Base-by-base conservation (phyloP, 2,113 vertebrate species). In the Mesoclemmys tuberculata region DNA sequence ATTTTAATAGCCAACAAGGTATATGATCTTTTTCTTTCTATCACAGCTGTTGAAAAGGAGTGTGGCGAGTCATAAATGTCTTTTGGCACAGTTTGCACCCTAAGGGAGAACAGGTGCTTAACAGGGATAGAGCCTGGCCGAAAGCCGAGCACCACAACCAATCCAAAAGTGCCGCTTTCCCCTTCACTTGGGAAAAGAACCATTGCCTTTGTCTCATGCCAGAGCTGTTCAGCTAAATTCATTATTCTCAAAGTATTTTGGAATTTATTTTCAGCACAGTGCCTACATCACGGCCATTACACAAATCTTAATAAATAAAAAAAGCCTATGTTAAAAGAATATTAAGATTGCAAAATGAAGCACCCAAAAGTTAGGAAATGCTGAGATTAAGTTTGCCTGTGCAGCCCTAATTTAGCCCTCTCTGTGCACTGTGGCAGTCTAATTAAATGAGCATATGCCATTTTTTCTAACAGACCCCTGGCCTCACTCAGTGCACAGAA, bases 61-160 rank as follows among this genome's bases (percentile, higher is more conserved):
- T n/a, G 29, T 0, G 13, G 4, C 2, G 58, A 77, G 38, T 5
- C 35, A 4, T 3, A 4, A 0, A 2, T 10, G 6, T 1, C 24
- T 77, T 88, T 41, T 80, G 79, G 24, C n/a, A 58, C 11, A 74
- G 26, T 5, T 21, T 74, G 27, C 2, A 54, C 10, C 4, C 4
- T n/a, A 10, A 68, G 18, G n/a, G 41, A 81, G 38, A 84, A 49
- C 1, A 21, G 1, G 16, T 55, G 38, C 1, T 19, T 52, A 61
- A 5, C 61, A 48, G 78, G 48, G n/a, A 29, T 8, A 21, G 5
- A 44, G 26, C 75, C 55, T 90, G 52, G 7, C 29, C 3, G 79
- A 86, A 79, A 85, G 22, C 0, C 2, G 9, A 1, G 4, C 19
- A 16, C 0, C 0, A 49, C 54, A 18, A 75, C 11, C 14, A 80